Evolutionary conservation across 2,888 invertebrate species (phyloP).

Genomic region (Heliconius sara): DNA sequence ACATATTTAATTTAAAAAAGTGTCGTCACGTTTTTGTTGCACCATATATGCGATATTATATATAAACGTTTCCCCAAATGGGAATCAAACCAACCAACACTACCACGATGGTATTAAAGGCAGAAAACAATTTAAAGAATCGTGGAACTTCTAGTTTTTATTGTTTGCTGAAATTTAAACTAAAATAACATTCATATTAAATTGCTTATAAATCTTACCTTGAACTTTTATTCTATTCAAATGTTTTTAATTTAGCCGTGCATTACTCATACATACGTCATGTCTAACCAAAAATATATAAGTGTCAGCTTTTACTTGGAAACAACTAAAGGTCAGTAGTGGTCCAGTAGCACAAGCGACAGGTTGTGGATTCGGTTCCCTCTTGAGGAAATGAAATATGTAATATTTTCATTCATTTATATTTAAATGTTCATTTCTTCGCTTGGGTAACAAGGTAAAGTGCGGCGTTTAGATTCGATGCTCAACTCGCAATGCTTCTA

Average conservation of each 20-base stretch:
- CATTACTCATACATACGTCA: neutral
- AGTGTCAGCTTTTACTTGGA: neutral
- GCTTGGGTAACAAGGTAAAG: too few relatives aligned
- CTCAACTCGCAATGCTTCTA: too few relatives aligned
- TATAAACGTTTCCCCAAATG: neutral
- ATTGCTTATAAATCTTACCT: neutral
- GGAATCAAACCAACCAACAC: neutral
- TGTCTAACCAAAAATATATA: neutral
- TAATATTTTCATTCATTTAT: neutral
- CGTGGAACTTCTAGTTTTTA: neutral
- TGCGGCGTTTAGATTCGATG: too few relatives aligned
- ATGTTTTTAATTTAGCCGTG: neutral
- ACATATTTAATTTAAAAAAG: neutral
- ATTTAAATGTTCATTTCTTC: neutral
- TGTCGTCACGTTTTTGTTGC: neutral
- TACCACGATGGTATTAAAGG: too few relatives aligned
- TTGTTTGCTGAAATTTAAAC: neutral
- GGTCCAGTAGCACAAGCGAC: neutral
- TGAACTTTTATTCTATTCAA: constrained; percentile 5
- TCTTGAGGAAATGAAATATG: neutral
- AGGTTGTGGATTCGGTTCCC: neutral
- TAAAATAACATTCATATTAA: neutral
- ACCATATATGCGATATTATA: neutral
- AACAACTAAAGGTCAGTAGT: neutral
- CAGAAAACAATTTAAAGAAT: neutral